Conservation (phyloP, 2,888 invertebrate species). For the Epinotia ramella region DNA sequence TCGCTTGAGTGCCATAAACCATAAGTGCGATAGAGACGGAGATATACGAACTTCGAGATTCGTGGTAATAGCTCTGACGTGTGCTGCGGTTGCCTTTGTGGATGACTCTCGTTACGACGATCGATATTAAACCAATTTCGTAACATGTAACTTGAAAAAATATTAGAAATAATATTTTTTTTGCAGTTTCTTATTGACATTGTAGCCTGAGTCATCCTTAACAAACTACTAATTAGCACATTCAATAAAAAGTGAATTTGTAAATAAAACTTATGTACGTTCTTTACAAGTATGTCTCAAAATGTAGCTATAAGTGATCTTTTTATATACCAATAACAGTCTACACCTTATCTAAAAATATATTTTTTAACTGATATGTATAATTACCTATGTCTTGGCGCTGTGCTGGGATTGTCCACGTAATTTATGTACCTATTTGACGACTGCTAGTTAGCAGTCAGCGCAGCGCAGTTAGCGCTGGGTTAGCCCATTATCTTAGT, state of each 20-base stretch:
- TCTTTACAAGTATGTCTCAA: background rate
- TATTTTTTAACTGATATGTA: background rate
- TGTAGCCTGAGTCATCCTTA: background rate
- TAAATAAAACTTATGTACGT: background rate
- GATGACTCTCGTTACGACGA: no score
- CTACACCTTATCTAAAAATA: background rate
- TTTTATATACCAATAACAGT: background rate
- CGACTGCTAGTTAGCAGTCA: background rate
- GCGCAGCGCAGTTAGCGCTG: no score
- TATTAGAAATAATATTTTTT: no score
- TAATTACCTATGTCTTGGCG: background rate
- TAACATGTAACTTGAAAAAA: no score
- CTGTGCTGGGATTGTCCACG: background rate
- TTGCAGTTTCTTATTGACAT: background rate
- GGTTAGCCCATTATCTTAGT: background rate
- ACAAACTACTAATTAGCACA: background rate
- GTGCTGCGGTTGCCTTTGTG: no score
- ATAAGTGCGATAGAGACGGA: no score
- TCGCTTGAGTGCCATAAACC: no score
- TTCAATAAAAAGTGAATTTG: background rate
- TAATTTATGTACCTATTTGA: background rate
- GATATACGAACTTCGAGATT: no score
- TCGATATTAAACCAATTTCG: no score
- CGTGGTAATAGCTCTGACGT: no score
- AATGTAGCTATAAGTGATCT: no score